phyloP scores from a whole-genome alignment of 2,797 vertebrate species.

The Antrozous pallidus region DNA sequence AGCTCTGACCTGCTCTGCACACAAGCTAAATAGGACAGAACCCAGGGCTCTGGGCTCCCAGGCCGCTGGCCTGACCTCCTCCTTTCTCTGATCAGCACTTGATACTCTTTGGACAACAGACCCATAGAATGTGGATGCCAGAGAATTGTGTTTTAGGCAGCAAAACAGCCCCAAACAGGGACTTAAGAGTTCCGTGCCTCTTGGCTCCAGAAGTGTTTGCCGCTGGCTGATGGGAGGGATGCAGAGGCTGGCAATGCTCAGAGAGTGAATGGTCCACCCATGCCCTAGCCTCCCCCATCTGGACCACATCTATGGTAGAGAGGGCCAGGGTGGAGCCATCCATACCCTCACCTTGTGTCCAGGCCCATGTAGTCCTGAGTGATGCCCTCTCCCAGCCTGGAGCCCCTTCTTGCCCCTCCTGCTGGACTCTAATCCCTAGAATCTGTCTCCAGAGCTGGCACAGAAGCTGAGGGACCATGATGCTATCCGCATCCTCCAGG shows the following conservation, averaged over 20 bases:
- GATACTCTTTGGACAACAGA: not conserved
- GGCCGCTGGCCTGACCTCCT: not conserved
- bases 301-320: not conserved
- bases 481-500: not conserved
- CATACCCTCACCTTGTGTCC: not conserved
- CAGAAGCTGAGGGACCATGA: not conserved
- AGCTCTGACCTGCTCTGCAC: not conserved
- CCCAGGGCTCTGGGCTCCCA: not conserved
- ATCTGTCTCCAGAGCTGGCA: slow-evolving; percentile 50
- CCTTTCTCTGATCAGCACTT: not conserved
- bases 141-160: not conserved
- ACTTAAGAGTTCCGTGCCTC: not conserved
- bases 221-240: not conserved
- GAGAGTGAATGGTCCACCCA: not conserved
- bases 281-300: not conserved
- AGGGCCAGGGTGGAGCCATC: not conserved
- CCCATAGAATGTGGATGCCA: no score
- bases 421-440: not conserved
- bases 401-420: not conserved
- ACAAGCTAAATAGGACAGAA: not conserved
- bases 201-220: not conserved
- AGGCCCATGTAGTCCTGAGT: not conserved
- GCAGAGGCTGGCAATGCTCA: not conserved
- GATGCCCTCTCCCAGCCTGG: not conserved
- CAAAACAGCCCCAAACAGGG: not conserved